Base-by-base conservation (phyloP, 2,797 vertebrate species). In the Sebastes steindachneri region DNA sequence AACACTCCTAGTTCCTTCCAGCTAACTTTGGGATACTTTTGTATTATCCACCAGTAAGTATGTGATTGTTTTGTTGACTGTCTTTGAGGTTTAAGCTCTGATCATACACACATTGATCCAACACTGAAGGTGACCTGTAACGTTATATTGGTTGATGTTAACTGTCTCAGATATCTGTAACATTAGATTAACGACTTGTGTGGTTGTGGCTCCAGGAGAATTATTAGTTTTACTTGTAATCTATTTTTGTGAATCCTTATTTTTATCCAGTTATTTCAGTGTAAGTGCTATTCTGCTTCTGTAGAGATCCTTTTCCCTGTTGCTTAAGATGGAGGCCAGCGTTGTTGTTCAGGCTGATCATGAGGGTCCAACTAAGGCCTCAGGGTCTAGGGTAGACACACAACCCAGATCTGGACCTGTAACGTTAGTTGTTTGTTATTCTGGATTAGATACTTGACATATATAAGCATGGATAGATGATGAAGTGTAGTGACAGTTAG, bases 1-100 rank as follows among this genome's bases (percentile, higher is more conserved):
- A 64, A 51, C 55, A 33, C 15, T 57, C 45, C 51, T 77, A 84
- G 72, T 68, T 86, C 21, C 45, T 14, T 45, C 14, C 69, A 70
- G 73, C 51, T 87, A 83, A 65, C 65, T 71, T 82, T 67, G 59
- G 68, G 55, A 74, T 25, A 35, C 80, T 81, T 75, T 66, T 58
- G 51, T 69, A 31, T 77, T 66, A n/a, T 54, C 54, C 37, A 75
- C 79, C 77, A 80, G 88, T 93, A 88, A 92, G 84, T 89, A 90
- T 89, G 31, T 29, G 21, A 76, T 35, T 83, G 37, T 67, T 84
- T 78, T 54, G 3, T 76, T 82, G 8, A 19, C 33, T 79, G n/a
- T 86, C 3, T 77, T 70, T 31, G 33, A 11, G 77, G 67, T 78
- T 21, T 17, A 45, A 48, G 15, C 7, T 19, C 33, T 70, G 3